phyloP scores from a whole-genome alignment of 2,888 invertebrate genomes.

The Ptychoptera contaminata region DNA sequence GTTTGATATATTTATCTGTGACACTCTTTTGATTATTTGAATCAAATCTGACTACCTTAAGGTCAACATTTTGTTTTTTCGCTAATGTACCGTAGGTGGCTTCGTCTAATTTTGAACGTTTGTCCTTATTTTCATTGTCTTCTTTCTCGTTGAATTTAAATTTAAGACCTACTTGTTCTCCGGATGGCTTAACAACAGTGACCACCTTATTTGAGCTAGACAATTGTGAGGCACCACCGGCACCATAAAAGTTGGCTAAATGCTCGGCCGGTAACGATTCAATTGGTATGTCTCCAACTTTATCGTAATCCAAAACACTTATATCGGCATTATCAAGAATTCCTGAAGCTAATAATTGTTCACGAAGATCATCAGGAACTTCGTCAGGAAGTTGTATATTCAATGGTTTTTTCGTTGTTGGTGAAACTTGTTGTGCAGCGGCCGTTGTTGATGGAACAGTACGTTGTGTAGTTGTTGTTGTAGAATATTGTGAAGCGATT shows the following conservation, averaged over 20 bases:
- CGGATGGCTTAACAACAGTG: slow-evolving; percentile 46
- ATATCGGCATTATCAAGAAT: slow-evolving; percentile 78
- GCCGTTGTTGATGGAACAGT: slow-evolving; percentile 16
- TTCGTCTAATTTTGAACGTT: neutral
- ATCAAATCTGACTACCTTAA: slow-evolving; percentile 74
- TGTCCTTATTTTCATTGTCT: slow-evolving; percentile 36
- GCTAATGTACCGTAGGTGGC: slow-evolving; percentile 22
- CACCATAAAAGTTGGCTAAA: slow-evolving; percentile 69
- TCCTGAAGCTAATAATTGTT: slow-evolving; percentile 69
- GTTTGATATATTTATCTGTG: slow-evolving; percentile 53
- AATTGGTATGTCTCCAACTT: slow-evolving; percentile 70
- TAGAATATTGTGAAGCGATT: neutral
- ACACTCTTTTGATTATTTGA: slow-evolving; percentile 58
- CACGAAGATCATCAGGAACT: slow-evolving; percentile 71
- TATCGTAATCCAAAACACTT: slow-evolving; percentile 74
- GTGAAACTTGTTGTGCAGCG: slow-evolving; percentile 8
- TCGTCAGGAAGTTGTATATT: slow-evolving; percentile 61
- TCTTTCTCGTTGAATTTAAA: slow-evolving; percentile 36
- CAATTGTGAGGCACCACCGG: slow-evolving; percentile 63
- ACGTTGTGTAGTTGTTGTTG: neutral
- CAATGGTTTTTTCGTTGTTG: slow-evolving; percentile 23
- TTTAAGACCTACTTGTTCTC: slow-evolving; percentile 34
- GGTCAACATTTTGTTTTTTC: slow-evolving; percentile 50
- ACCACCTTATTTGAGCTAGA: slow-evolving; percentile 54
- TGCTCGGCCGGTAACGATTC: slow-evolving; percentile 75